phyloP scores from a whole-genome alignment of 2,888 invertebrate species.

The Cerceris ruficornis region DNA sequence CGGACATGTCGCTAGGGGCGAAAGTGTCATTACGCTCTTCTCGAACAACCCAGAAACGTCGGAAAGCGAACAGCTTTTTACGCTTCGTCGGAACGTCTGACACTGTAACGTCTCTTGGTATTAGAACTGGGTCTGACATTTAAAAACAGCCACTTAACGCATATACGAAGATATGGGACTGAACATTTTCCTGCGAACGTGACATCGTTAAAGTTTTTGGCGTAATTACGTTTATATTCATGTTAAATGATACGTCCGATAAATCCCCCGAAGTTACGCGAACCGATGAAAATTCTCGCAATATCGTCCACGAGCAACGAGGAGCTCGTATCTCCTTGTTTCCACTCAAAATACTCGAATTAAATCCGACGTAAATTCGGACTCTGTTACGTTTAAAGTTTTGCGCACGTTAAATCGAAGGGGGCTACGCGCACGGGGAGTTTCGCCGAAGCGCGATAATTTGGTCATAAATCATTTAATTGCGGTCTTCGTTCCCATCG shows the following conservation, averaged over 20 bases:
- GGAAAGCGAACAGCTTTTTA: background rate
- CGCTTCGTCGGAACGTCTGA: background rate
- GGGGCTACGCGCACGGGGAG: constrained; percentile 28
- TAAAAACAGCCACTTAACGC: too few relatives aligned
- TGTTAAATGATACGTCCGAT: background rate
- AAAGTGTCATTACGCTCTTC: constrained; percentile 3
- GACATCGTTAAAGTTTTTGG: background rate
- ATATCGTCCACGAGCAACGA: too few relatives aligned
- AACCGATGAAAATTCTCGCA: too few relatives aligned
- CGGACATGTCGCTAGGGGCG: constrained; percentile 40
- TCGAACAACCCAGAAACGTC: background rate
- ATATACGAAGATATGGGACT: too few relatives aligned
- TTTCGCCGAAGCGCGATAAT: constrained; percentile 60
- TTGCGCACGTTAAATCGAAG: constrained; percentile 23
- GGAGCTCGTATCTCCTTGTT: too few relatives aligned
- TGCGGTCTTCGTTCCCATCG: constrained; percentile 51
- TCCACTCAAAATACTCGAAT: background rate
- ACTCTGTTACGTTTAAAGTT: constrained; percentile 29
- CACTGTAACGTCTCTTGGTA: too few relatives aligned
- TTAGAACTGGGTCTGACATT: too few relatives aligned
- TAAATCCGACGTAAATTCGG: background rate
- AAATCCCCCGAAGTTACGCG: background rate
- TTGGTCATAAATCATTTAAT: constrained; percentile 69
- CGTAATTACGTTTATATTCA: background rate
- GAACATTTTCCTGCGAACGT: too few relatives aligned